Base-by-base conservation (phyloP, 2,797 vertebrate genomes). In the Siniperca obscura region DNA sequence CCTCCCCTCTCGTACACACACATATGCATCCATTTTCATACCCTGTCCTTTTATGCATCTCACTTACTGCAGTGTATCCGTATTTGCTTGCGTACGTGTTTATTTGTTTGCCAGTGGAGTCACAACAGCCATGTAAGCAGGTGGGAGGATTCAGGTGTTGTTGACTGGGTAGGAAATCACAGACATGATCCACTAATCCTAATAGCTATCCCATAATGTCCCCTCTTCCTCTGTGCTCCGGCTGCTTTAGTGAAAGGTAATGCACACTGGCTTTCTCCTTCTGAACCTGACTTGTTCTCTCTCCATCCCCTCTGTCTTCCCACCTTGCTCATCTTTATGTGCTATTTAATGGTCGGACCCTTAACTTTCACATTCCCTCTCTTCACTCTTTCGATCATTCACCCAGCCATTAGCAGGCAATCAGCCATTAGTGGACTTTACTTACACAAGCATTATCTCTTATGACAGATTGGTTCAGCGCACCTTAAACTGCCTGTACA, bases 81-180 rank as follows among this genome's bases (percentile, higher is more conserved):
- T 62, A 67, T 61, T 21, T 76, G 66, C 78, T 83, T 79, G 65
- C n/a, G 10, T 80, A 27, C 19, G n/a, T 90, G 81, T 86, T 91
- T 86, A 89, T 89, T 89, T 89, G 74, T 87, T 70, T 53, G 81
- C 69, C 30, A 30, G 66, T 40, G 48, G 81, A 83, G 74, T 60
- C 78, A 8, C 80, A 94, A 91, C 78, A 85, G 93, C 93, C 82
- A 46, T 83, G 90, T 94, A 93, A 94, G 95, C 95, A 94, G 76
- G 87, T 81, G 70, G 70, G 78, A 86, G 79, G 91, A 92, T 93
- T 94, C 93, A 92, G 93, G 93, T 95, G 95, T 89, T 95, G 94
- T 95, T 89, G 94, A 96, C 90, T 80, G 73, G 38, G 93, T 94
- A 95, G 91, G 91, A 95, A 95, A 90, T 92, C 87, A 78, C 86